Conservation (phyloP, 2,113 vertebrate species). For the Amphiprion ocellaris region DNA sequence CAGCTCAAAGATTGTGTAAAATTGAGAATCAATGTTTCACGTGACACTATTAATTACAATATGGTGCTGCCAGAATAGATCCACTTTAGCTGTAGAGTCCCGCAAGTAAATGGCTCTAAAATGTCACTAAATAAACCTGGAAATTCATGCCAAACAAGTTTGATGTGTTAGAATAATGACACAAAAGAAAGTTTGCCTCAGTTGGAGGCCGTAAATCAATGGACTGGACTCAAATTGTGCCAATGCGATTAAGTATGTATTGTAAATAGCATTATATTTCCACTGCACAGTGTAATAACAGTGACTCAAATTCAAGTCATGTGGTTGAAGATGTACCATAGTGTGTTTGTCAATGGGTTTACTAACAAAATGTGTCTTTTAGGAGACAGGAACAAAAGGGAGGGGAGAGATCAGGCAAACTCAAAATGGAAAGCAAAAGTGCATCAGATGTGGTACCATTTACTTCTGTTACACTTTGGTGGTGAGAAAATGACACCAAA, state of each 20-base stretch:
- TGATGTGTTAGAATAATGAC: constrained; percentile 28
- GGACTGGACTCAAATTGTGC: constrained; percentile 28
- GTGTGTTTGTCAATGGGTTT: constrained; percentile 70
- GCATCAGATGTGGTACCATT: constrained; percentile 78
- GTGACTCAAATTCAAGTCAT: constrained; percentile 68
- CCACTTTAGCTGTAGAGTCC: not conserved
- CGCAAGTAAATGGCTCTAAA: constrained; percentile 6
- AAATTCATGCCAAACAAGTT: constrained; percentile 22
- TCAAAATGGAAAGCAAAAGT: constrained; percentile 49
- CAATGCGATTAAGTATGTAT: constrained; percentile 58
- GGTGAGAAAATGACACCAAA: constrained; percentile 59
- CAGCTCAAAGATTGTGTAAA: constrained; percentile 2
- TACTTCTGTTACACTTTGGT: constrained; percentile 68
- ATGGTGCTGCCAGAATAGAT: constrained; percentile 1
- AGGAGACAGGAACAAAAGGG: constrained; percentile 19
- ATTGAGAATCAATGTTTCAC: constrained; percentile 7
- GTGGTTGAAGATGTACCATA: constrained; percentile 73
- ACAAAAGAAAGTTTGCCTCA: constrained; percentile 47
- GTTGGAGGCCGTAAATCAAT: constrained; percentile 37
- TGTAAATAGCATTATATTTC: constrained; percentile 80
- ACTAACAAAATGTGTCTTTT: constrained; percentile 55
- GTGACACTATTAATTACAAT: constrained; percentile 28
- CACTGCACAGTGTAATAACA: constrained; percentile 68
- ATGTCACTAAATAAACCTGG: constrained; percentile 1
- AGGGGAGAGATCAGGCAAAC: constrained; percentile 17